Evolutionary conservation across 2,888 invertebrate genomes (phyloP), one percentile per base, ranked within the genome.

Genomic region (Mythimna albipuncta): DNA sequence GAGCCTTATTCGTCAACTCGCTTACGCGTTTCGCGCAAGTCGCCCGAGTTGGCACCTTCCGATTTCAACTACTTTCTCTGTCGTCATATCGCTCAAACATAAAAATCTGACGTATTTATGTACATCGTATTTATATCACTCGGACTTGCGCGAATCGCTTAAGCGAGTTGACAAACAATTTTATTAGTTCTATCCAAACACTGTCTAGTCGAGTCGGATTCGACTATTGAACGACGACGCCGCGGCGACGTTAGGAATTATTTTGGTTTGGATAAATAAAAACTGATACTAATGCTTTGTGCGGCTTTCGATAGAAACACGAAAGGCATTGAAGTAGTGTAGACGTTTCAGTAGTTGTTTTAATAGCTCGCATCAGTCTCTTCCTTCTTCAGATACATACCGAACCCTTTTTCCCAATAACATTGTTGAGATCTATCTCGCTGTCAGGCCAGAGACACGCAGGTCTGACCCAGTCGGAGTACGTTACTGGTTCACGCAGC

Each of bases 371-470:
- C 13, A 44, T 44, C 5, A 44, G 11, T 44, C 44, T 44, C 44
- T 44, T 47, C 16, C 1, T 47, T 19, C 16, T 47, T 47, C 16
- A 47, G 47, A 47, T 64, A 66, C 95, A 91, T 84, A 97, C 97
- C 67, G 96, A 95, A 81, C 97, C 97, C 72, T 94, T 95, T 86
- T 93, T 94, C 19, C 94, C 96, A 41, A 96, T 92, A 65, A 97
- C 93, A 64, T 94, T 91, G 52, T 87, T 91, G 16, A 97, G 89
- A 0, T 94, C 93, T 0, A 89, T 84, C 64, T 93, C 88, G 82
- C 92, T 90, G 44, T 96, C 96, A 0, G 95, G 95, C 97, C 97
- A 97, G n/a, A 97, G 92, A 83, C 97, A 97, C 13, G 97, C 96
- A 0, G 97, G 97, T 38, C 96, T 92, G 61, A 97, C 97, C 87